A percentile compares a stretch with the other conserved stretches of the same genome.
Conservation (phyloP, 2,888 invertebrate genomes). For the Clusia tigrina region DNA sequence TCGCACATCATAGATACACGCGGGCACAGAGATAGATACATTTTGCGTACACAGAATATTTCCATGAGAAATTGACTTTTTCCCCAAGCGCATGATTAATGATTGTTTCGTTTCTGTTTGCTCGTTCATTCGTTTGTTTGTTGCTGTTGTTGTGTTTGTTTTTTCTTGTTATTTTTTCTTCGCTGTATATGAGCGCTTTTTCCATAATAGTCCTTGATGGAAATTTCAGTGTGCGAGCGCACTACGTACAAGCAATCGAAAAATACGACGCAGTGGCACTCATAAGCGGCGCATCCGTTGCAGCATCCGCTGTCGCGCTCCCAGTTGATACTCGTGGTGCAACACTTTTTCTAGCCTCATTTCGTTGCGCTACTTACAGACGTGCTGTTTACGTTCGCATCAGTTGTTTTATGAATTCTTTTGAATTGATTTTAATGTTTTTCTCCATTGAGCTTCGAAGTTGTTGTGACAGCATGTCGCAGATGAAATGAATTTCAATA, state of each 20-base stretch:
- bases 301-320: background rate
- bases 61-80: constrained; percentile 18
- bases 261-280: constrained; percentile 34
- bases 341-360: background rate
- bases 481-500: background rate
- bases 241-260: constrained; percentile 19
- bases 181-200: constrained; percentile 3
- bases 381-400: constrained; percentile 15
- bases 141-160: constrained; percentile 11
- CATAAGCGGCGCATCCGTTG: constrained; percentile 23
- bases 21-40: constrained; percentile 28
- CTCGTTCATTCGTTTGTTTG: constrained; percentile 24
- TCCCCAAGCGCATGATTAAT: constrained; percentile 25
- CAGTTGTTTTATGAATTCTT: constrained; percentile 12
- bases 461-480: background rate
- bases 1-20: constrained; percentile 46
- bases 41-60: constrained; percentile 39
- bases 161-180: constrained; percentile 15
- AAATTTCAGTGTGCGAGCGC: constrained; percentile 25
- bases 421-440: constrained; percentile 37
- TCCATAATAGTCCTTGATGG: constrained; percentile 34
- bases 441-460: constrained; percentile 35
- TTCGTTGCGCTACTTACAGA: constrained; percentile 3
- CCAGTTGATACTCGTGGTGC: background rate
- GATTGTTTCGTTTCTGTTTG: constrained; percentile 21